Evolutionary conservation across 2,797 vertebrate genomes (phyloP).

Genomic region (Avahi laniger): DNA sequence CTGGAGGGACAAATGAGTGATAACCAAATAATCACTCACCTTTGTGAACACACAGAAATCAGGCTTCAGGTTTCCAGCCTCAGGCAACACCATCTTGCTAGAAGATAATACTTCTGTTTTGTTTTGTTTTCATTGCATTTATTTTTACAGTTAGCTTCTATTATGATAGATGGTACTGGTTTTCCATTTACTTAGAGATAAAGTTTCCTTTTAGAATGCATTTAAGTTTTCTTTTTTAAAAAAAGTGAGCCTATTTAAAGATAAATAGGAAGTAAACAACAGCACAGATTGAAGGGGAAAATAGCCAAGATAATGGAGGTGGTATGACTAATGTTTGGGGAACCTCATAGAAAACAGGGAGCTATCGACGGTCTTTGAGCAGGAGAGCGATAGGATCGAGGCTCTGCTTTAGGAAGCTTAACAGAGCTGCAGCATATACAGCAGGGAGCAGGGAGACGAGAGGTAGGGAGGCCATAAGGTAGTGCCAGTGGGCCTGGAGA

Average conservation of each 20-base stretch:
- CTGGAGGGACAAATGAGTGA: background rate
- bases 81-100: background rate
- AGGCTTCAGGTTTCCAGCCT: background rate
- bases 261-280: constrained; percentile 57
- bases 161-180: constrained; percentile 61
- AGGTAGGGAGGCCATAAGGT: background rate
- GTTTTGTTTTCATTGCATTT: constrained; percentile 43
- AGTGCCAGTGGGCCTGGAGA: background rate
- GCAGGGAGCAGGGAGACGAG: background rate
- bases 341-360: background rate
- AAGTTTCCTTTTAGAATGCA: constrained; percentile 55
- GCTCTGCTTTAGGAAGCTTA: background rate
- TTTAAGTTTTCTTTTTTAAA: constrained; percentile 12
- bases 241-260: constrained; percentile 44
- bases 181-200: constrained; percentile 70
- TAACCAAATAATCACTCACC: background rate
- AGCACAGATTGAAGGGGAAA: background rate
- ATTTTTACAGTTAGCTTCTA: constrained; percentile 46
- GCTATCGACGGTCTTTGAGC: background rate
- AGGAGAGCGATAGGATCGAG: background rate
- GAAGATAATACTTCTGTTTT: constrained; percentile 16
- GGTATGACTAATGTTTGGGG: background rate
- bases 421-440: background rate
- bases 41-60: background rate
- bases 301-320: constrained; percentile 20